phyloP scores from a whole-genome alignment of 1,140 invertebrate genomes.

The Camponotus floridanus region DNA sequence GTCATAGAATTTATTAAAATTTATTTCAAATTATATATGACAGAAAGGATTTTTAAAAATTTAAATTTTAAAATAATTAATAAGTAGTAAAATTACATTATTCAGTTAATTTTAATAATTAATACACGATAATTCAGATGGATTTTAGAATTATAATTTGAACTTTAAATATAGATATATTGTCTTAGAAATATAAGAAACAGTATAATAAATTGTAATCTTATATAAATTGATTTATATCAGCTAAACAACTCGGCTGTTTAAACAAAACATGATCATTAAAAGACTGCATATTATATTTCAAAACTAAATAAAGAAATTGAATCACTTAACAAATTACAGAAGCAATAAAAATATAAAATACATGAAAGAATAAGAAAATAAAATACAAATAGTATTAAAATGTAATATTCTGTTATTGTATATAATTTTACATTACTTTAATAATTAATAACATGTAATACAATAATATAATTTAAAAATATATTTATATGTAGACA shows the following conservation, averaged over 20 bases:
- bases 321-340: neutral
- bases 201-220: neutral
- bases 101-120: neutral
- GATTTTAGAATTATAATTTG: neutral
- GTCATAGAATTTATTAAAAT: neutral
- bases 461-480: neutral
- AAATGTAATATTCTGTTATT: neutral
- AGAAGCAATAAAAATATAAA: neutral
- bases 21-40: neutral
- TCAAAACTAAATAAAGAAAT: slow-evolving; percentile 7
- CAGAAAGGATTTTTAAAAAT: neutral
- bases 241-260: neutral
- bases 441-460: slow-evolving; percentile 25
- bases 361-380: neutral
- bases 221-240: neutral
- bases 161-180: neutral
- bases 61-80: neutral
- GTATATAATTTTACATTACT: slow-evolving; percentile 7
- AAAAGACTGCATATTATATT: neutral
- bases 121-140: neutral
- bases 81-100: neutral
- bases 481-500: neutral
- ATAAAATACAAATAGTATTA: neutral
- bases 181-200: neutral
- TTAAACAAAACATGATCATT: neutral